phyloP scores from a whole-genome alignment of 2,888 invertebrate species.

The Eretmocerus hayati region DNA sequence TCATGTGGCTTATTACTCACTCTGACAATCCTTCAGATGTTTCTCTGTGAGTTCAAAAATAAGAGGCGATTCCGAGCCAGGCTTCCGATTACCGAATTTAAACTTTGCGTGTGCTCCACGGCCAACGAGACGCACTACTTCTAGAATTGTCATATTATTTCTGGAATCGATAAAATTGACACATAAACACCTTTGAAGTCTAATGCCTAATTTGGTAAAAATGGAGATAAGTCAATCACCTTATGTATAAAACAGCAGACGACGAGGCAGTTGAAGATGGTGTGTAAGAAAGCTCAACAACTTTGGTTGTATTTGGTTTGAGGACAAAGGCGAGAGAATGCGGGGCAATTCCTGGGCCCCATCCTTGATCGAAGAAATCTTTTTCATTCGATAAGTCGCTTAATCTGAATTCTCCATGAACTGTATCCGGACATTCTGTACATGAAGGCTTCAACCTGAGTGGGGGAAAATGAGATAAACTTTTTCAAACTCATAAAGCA shows the following conservation, averaged over 20 bases:
- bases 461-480: too few species aligned
- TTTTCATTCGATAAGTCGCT: slow-evolving; percentile 26
- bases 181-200: too few species aligned
- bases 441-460: slow-evolving; percentile 39
- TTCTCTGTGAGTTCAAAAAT: slow-evolving; percentile 73
- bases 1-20: slow-evolving; percentile 37
- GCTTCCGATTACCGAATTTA: slow-evolving; percentile 79
- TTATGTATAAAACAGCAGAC: slow-evolving; percentile 41
- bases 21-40: slow-evolving; percentile 56
- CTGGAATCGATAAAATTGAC: too few species aligned
- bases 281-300: slow-evolving; percentile 37
- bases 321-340: slow-evolving; percentile 38
- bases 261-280: slow-evolving; percentile 35
- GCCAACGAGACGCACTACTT: slow-evolving; percentile 75
- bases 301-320: slow-evolving; percentile 35
- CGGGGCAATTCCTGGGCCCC: slow-evolving; percentile 31
- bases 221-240: too few species aligned
- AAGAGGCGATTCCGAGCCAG: slow-evolving; percentile 68
- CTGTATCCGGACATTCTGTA: slow-evolving; percentile 33
- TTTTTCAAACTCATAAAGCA: background rate
- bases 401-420: slow-evolving; percentile 40
- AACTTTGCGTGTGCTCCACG: slow-evolving; percentile 82
- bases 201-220: too few species aligned
- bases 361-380: slow-evolving; percentile 34
- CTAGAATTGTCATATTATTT: slow-evolving; percentile 89